phyloP scores from a whole-genome alignment of 2,888 invertebrate genomes.

The Strigamia crassipes region DNA sequence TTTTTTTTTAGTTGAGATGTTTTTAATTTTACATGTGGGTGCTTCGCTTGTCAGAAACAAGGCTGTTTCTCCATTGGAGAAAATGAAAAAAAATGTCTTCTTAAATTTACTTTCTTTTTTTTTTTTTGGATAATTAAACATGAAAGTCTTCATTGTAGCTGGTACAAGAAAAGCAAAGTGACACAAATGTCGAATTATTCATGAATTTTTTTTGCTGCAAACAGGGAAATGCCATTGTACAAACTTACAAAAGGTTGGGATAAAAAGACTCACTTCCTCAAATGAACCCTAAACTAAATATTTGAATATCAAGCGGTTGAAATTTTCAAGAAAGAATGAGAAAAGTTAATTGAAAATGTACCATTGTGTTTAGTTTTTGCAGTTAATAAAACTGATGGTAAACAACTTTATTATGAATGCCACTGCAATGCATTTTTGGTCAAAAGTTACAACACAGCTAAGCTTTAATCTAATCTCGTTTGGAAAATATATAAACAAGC shows the following conservation, averaged over 20 bases:
- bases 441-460: too few species aligned
- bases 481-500: too few species aligned
- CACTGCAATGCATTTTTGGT: too few species aligned
- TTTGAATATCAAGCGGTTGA: neutral
- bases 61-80: neutral
- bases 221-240: neutral
- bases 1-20: neutral
- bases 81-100: neutral
- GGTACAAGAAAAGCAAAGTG: neutral
- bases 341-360: too few species aligned
- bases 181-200: constrained; percentile 19
- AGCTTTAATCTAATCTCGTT: too few species aligned
- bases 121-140: constrained; percentile 19
- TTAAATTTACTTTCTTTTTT: neutral
- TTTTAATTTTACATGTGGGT: neutral
- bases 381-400: too few species aligned
- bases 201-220: neutral
- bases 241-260: neutral
- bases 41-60: neutral
- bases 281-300: neutral
- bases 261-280: neutral
- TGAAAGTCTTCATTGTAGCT: neutral
- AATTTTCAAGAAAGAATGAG: too few species aligned
- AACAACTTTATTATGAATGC: too few species aligned
- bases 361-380: too few species aligned